phyloP scores from a whole-genome alignment of 2,888 invertebrate genomes.

The Loripinus fragilis region DNA sequence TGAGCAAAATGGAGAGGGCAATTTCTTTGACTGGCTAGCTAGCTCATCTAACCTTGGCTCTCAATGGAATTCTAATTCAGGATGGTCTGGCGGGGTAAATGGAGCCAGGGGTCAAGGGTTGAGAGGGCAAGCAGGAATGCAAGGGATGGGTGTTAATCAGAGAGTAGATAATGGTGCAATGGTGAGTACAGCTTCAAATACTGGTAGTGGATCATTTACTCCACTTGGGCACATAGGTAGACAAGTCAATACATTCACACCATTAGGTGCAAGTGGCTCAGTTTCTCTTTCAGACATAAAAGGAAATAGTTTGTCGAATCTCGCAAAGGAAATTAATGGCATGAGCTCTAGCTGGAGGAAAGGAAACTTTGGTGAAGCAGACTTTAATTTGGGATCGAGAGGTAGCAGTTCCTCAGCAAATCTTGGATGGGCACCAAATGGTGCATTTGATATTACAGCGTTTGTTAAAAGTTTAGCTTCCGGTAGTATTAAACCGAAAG shows the following conservation, averaged over 20 bases:
- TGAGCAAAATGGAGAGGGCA: not conserved
- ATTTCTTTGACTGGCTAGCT: not conserved
- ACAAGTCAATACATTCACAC: slow-evolving; percentile 31
- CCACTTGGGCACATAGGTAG: slow-evolving; percentile 7
- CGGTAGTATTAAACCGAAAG: slow-evolving; percentile 23
- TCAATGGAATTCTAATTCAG: not conserved
- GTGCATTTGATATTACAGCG: not conserved
- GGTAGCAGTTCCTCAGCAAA: not conserved
- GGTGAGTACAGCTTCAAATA: not conserved
- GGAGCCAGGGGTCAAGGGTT: not conserved
- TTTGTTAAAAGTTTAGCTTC: slow-evolving; percentile 33
- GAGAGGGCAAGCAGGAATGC: not conserved
- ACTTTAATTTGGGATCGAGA: not conserved
- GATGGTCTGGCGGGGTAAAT: not conserved
- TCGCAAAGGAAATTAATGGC: not conserved
- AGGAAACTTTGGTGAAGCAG: not conserved
- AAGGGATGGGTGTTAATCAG: not conserved
- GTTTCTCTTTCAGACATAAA: slow-evolving; percentile 28
- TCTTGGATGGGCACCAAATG: not conserved
- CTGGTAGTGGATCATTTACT: not conserved
- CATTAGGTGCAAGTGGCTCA: slow-evolving; percentile 44
- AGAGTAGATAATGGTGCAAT: not conserved
- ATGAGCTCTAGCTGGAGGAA: not conserved
- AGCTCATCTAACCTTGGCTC: not conserved
- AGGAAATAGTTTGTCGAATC: not conserved